Evolutionary conservation across 2,797 vertebrate genomes (phyloP), one percentile per base, ranked within the genome.

Genomic region (Florisuga fusca): DNA sequence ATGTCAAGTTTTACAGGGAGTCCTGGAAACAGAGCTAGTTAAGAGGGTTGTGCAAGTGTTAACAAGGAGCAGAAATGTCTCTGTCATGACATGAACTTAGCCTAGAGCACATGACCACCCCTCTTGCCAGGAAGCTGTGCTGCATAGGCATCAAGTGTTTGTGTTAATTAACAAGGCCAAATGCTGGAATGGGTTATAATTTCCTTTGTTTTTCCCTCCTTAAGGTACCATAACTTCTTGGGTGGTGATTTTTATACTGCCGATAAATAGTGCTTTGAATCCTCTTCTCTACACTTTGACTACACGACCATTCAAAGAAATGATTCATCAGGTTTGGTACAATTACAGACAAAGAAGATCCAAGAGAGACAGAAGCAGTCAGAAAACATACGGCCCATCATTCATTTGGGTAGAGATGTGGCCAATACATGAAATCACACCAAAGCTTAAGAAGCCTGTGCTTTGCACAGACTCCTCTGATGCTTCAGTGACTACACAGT

Each of bases 211-310:
- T 82, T 96, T 97, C 51, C 96, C 96, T 90, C 78, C 41, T 59
- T 63, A 84, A 99, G 99, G 99, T 92, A 99, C 99, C 73, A 99
- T 99, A 97, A 99, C 98, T 91, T 99, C 99, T 67, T 99, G 99
- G 99, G 99, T 99, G 58, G 99, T 99, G 79, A 99, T 99, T 97
- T 99, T 99, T 87, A 99, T 99, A 95, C 98, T 99, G 58, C 99
- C 99, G 84, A 99, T 99, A 97, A 99, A 99, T 91, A 99, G 99
- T 17, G 99, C 99, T 91, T 97, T 99, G 69, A 99, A 99, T 95
- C 99, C 99, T 85, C 99, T 99, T 96, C 98, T 99, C 54, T 99
- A 99, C 97, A 99, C 99, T 9, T 97, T 99, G 96, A 99, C 99
- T 71, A 99, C 99, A 3, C 97, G 99, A 74, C 99, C 99, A 84